Percentiles rank a stretch among this genome's conserved stretches.
Conservation (phyloP, 2,113 vertebrate genomes). For the Actenoides hombroni region DNA sequence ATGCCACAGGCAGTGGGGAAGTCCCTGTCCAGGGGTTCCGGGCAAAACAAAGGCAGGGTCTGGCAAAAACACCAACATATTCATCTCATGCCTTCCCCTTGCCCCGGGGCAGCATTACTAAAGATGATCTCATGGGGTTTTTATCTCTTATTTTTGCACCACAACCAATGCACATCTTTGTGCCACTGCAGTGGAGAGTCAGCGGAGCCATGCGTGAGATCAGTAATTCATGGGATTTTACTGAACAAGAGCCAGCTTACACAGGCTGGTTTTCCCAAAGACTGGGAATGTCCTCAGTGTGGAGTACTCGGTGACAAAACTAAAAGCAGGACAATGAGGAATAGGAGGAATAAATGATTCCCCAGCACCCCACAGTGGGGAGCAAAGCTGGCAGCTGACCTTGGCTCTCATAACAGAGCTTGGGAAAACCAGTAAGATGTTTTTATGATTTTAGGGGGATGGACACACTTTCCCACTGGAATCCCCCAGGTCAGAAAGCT, state of each 20-base stretch:
- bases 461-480: not conserved
- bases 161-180: conserved; percentile 46
- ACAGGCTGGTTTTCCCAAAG: not conserved
- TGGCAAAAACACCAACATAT: not conserved
- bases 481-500: not conserved
- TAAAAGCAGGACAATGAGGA: not conserved
- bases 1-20: not conserved
- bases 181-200: not conserved
- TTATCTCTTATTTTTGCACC: conserved; percentile 4
- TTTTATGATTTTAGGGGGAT: not conserved
- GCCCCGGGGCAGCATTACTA: not conserved
- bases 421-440: not conserved
- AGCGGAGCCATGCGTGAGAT: not conserved
- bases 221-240: not conserved
- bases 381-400: not conserved
- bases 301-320: not conserved
- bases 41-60: conserved; percentile 28
- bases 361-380: not conserved
- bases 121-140: conserved; percentile 57
- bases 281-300: not conserved
- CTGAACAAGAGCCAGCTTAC: not conserved
- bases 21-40: not conserved
- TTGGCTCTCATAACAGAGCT: not conserved
- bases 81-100: not conserved
- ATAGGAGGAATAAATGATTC: not conserved